phyloP scores from a whole-genome alignment of 2,797 vertebrate genomes.

The Crypturellus tataupa region DNA sequence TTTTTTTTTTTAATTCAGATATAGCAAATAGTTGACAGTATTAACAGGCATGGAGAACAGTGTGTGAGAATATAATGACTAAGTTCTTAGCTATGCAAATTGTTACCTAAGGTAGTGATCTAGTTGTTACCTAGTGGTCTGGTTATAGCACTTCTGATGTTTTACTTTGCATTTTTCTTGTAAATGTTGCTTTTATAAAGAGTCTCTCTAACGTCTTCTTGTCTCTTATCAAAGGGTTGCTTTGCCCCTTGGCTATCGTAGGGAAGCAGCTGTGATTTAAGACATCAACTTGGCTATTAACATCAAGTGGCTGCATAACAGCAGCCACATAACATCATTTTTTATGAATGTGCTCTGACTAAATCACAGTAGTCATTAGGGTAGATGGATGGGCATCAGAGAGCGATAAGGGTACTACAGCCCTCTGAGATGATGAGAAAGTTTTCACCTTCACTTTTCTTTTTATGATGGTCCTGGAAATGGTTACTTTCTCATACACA shows the following conservation, averaged over 20 bases:
- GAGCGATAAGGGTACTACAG: conserved; percentile 38
- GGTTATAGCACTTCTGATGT: background rate
- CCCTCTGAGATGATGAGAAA: conserved; percentile 46
- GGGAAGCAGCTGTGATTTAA: conserved; percentile 78
- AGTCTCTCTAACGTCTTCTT: conserved; percentile 62
- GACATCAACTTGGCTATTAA: conserved; percentile 70
- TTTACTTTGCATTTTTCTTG: conserved; percentile 63
- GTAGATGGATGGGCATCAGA: conserved; percentile 65
- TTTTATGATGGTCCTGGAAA: background rate
- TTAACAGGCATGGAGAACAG: background rate
- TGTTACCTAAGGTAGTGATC: background rate
- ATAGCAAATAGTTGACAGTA: background rate
- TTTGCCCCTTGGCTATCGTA: conserved; percentile 72
- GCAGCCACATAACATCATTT: too few relatives aligned
- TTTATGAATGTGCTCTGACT: conserved; percentile 71
- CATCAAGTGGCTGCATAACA: conserved; percentile 70
- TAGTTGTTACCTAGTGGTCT: conserved; percentile 27
- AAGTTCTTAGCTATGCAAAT: conserved; percentile 2
- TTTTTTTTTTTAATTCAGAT: background rate
- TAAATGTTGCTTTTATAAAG: conserved; percentile 55
- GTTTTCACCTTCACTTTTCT: conserved; percentile 44
- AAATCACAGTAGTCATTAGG: conserved; percentile 65
- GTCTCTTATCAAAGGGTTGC: conserved; percentile 61
- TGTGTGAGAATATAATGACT: background rate
- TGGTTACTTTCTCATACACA: background rate